Base-by-base conservation (phyloP, 2,888 invertebrate species). In the Drosophila incognita region DNA sequence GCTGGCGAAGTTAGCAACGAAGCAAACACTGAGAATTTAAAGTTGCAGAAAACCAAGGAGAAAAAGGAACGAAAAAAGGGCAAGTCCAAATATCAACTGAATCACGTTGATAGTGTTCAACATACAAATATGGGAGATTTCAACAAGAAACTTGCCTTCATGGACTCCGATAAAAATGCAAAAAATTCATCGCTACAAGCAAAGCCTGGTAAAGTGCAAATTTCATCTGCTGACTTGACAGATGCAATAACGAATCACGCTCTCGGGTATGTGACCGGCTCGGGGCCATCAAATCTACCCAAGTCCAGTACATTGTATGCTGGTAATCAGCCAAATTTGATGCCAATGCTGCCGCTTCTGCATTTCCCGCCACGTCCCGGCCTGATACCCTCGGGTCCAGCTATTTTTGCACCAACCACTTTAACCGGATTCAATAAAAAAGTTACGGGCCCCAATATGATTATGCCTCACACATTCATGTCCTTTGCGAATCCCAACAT, bases 291-390 rank as follows among this genome's bases (percentile, higher is more conserved):
- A 6, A 67, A 40, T 36, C 33, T 63, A 1, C 6, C 62, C 4
- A 61, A 35, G 18, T 15, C 35, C 7, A 36, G 13, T 13, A 27
- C 33, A 21, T 48, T 71, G 11, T 77, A 74, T 42, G n/a, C 70
- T 11, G 79, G 69, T 53, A 72, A 83, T 40, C 93, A 94, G 64
- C 73, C 78, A 18, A 85, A 74, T 51, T 74, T 88, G 42, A 59
- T 91, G 29, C 87, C 92, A 73, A 93, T 74, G 91, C 76, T 93
- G 56, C 90, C 92, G 6, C 79, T 92, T 15, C 81, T 89, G 61
- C 84, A 90, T 18, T 95, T 91, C 91, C 93, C 94, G 21, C 92
- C 94, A 18, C 94, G 94, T 2, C 94, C 95, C 59, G 94, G 95
- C 2, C 86, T 95, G 66, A 95, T 57, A 15, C 95, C 95, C 15